Base-by-base conservation (phyloP, 1,140 invertebrate species). In the Brachionus manjavacas region DNA sequence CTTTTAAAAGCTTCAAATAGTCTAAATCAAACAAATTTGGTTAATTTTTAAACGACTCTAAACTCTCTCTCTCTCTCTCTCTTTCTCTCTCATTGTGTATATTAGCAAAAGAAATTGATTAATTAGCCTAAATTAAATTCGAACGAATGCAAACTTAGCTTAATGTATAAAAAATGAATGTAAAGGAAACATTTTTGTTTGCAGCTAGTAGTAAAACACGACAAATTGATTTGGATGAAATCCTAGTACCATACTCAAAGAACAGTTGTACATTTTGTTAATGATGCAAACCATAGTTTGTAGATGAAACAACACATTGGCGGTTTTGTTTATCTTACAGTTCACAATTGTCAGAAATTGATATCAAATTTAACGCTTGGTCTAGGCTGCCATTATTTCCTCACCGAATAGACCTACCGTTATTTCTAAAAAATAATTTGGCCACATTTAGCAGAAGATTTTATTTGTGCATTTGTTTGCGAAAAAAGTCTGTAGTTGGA, bases 21-120 rank as follows among this genome's bases (percentile, higher is more conserved):
- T 72, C 68, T 41, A 72, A 72, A 41, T 72, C 39, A 72, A 72
- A 72, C 35, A 72, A 72, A 72, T 72, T 72, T 72, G 31, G 16
- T 41, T 72, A 39, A 72, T 72, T 72, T 72, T 41, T 41, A 41
- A n/a, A 16, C 9, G 31, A 72, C 9, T 39, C 16, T 16, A 41
- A 41, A 39, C 28, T 72, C n/a, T 35, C 39, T 16, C 31, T 35
- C 6, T 35, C 6, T 35, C 31, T 35, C 31, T 35, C 31, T 4
- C 28, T 4, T 4, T 35, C 31, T 35, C 7, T 35, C 1, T 35
- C 31, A 6, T 7, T 35, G 4, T 35, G 31, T 35, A 35, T 35
- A 43, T 39, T 72, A 41, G 28, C 39, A 39, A 14, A 20, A 72
- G 39, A 39, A 68, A 31, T 72, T 72, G 68, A 72, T 72, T 72